Conservation (phyloP, 2,888 invertebrate genomes). For the Drosophila nigritarsus region DNA sequence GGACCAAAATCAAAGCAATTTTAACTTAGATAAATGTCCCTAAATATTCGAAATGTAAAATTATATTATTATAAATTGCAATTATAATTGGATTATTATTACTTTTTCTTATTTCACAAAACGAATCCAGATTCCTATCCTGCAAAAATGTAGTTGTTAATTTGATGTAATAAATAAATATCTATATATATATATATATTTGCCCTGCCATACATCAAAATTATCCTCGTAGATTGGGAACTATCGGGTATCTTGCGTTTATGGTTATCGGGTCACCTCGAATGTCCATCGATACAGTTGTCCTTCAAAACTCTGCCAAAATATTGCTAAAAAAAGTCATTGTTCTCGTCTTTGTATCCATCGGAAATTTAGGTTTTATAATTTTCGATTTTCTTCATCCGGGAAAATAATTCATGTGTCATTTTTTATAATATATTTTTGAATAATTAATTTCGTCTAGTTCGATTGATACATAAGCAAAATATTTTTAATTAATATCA, state of each 20-base stretch:
- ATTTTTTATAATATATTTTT: conserved; percentile 29
- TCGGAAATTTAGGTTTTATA: neutral
- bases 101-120: too few relatives aligned
- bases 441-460: conserved; percentile 42
- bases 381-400: neutral
- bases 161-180: neutral
- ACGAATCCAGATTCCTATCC: neutral
- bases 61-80: too few relatives aligned
- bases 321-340: neutral
- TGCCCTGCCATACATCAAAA: neutral
- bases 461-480: conserved; percentile 59
- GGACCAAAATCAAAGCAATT: neutral
- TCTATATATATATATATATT: neutral
- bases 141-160: neutral
- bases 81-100: too few relatives aligned
- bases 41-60: neutral
- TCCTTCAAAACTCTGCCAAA: neutral
- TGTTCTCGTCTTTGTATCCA: neutral
- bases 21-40: neutral
- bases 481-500: conserved; percentile 61
- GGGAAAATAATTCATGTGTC: neutral
- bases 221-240: neutral
- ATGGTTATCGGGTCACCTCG: neutral
- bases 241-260: neutral
- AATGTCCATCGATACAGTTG: neutral